Evolutionary conservation across 2,797 vertebrate genomes (phyloP).

Genomic region (Epinephelus coioides): DNA sequence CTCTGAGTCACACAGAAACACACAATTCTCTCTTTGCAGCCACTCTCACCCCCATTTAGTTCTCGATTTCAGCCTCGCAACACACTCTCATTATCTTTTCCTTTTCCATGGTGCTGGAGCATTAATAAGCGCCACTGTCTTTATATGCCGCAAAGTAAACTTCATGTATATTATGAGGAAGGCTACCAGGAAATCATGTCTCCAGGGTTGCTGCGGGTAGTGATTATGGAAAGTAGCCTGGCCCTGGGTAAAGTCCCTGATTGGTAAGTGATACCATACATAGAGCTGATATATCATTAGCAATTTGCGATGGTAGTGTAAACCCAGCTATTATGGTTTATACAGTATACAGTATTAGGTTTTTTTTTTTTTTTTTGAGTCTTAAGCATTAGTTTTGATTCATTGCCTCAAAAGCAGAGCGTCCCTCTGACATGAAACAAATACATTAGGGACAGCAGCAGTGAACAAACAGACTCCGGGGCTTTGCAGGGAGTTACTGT

Average conservation of each 20-base stretch:
- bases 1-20: constrained; percentile 21
- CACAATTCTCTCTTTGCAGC: constrained; percentile 12
- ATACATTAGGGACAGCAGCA: constrained; percentile 7
- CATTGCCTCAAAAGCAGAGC: constrained; percentile 18
- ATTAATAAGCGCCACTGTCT: constrained; percentile 53
- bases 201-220: constrained; percentile 48
- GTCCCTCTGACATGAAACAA: constrained; percentile 24
- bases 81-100: constrained; percentile 53
- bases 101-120: constrained; percentile 28
- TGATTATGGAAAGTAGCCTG: constrained; percentile 58
- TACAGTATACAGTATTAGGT: constrained; percentile 10
- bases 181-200: constrained; percentile 54
- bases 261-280: constrained; percentile 44
- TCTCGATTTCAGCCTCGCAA: constrained; percentile 54
- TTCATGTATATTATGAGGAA: constrained; percentile 51
- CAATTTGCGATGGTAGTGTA: constrained; percentile 40
- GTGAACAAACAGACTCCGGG: constrained; percentile 24
- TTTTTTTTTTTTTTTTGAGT: constrained; percentile 5
- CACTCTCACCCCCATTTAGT: constrained; percentile 39
- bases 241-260: constrained; percentile 39
- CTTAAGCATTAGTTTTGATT: constrained; percentile 35
- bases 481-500: constrained; percentile 30
- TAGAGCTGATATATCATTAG: constrained; percentile 48
- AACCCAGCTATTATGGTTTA: constrained; percentile 26
- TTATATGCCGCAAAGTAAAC: constrained; percentile 39